Base-by-base conservation (phyloP, 2,888 invertebrate genomes). In the Hemithea aestivaria region DNA sequence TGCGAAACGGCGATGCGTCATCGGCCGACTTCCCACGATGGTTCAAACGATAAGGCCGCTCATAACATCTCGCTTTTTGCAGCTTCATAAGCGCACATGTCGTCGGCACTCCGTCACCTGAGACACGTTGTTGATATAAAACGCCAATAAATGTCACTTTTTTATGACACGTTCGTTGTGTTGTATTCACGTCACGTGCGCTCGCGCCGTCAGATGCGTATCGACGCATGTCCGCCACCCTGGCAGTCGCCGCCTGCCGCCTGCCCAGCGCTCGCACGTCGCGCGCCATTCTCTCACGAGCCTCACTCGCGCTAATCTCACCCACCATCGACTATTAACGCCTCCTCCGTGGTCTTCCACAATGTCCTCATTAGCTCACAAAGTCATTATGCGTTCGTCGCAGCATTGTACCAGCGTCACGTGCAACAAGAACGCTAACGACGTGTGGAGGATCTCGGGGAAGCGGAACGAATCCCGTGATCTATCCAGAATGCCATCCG, bases 141-240 rank as follows among this genome's bases (percentile, higher is more conserved):
- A 78, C 68, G 75, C 81, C 80, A 84, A 83, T 87, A 84, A 87
- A 83, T 75, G 85, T 84, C 85, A 84, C 82, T 82, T 84, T 83
- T 85, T 87, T 85, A 84, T 84, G 81, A 80, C 67, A 64, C 72
- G 59, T 65, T 63, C 68, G n/a, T 63, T 66, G 61, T 68, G 57
- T 58, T 61, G 74, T 58, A 82, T 77, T 77, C 84, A 66, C 48
- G 78, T 85, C 84, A 85, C 85, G 85, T 77, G 80, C 83, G 77
- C 62, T 44, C 57, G 68, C 64, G 70, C 61, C 67, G 73, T 64
- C 77, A 75, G 83, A 83, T 83, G 58, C 63, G 73, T 78, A 83
- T 81, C 83, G 75, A 69, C 63, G 64, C 71, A 66, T 58, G 71
- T 60, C 54, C 63, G 70, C 76, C 76, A 74, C 76, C 76, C 74